Conservation (phyloP, 2,888 invertebrate genomes). For the Carpatolechia fugitivella region DNA sequence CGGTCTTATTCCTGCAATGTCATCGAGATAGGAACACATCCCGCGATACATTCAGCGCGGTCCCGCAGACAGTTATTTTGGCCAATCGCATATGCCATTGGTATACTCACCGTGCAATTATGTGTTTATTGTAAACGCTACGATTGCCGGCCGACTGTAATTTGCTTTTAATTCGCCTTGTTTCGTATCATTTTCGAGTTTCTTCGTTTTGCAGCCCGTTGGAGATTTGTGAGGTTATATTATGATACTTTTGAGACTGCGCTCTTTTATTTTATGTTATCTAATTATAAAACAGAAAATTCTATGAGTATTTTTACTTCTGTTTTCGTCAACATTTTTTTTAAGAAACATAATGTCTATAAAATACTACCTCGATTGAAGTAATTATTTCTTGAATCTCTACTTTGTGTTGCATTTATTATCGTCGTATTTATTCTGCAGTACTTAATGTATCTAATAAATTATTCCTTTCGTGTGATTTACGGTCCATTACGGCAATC, state of each 20-base stretch:
- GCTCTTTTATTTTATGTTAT: background rate
- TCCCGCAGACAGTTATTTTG: slow-evolving; percentile 62
- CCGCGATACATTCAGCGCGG: slow-evolving; percentile 45
- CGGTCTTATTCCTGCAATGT: slow-evolving; percentile 7
- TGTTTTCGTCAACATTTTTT: background rate
- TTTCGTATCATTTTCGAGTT: slow-evolving; percentile 76
- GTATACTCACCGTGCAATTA: slow-evolving; percentile 76
- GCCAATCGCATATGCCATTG: slow-evolving; percentile 70
- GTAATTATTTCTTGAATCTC: slow-evolving; percentile 24
- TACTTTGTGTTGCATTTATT: slow-evolving; percentile 53
- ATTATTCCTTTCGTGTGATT: slow-evolving; percentile 66
- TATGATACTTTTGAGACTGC: slow-evolving; percentile 19
- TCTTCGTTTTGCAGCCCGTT: slow-evolving; percentile 62
- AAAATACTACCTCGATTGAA: background rate
- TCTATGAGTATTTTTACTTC: background rate
- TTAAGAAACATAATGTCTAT: background rate
- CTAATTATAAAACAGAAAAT: background rate
- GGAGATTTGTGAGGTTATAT: slow-evolving; percentile 53
- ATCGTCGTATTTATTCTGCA: slow-evolving; percentile 48
- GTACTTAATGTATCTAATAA: slow-evolving; percentile 58
- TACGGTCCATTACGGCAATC: slow-evolving; percentile 58
- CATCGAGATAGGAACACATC: slow-evolving; percentile 7
- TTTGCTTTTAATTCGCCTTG: slow-evolving; percentile 77
- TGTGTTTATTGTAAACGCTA: slow-evolving; percentile 80
- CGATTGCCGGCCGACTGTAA: slow-evolving; percentile 75